Evolutionary conservation across 2,888 invertebrate species (phyloP).

Genomic region (Cosmorhoe ocellata): DNA sequence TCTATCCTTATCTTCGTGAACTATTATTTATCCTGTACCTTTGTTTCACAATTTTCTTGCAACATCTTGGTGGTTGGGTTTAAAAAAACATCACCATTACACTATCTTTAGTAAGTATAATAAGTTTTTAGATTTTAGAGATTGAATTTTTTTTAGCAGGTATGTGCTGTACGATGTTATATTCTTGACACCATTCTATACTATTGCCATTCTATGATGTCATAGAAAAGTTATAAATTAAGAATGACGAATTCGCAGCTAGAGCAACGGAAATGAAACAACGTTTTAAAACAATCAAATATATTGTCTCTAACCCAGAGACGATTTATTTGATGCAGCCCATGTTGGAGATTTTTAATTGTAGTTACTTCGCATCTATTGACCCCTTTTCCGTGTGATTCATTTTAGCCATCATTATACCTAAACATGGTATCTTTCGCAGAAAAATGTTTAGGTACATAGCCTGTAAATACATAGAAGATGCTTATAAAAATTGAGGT

Average conservation of each 20-base stretch:
- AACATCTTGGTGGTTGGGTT: constrained; percentile 18
- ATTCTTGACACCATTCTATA: too few species aligned
- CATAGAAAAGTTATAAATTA: too few species aligned
- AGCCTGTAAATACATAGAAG: constrained; percentile 6
- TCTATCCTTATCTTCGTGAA: constrained; percentile 47
- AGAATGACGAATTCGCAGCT: too few species aligned
- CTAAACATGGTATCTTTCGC: background rate
- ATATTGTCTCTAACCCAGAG: background rate
- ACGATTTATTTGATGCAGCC: too few species aligned
- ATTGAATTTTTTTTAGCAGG: too few species aligned
- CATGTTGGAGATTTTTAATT: constrained; percentile 8
- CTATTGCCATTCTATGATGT: too few species aligned
- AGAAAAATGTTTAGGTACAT: constrained; percentile 14
- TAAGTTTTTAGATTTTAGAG: too few species aligned
- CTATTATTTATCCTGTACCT: constrained; percentile 1
- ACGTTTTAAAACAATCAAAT: too few species aligned
- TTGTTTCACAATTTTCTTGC: constrained; percentile 45
- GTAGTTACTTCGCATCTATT: constrained; percentile 7
- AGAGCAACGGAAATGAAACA: too few species aligned
- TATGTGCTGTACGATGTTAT: too few species aligned
- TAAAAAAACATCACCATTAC: too few species aligned
- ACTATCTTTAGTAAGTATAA: too few species aligned
- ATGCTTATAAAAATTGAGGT: constrained; percentile 24
- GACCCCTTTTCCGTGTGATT: constrained; percentile 14
- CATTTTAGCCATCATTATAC: constrained; percentile 1